Conservation (phyloP, 2,797 vertebrate species). For the Selene dorsalis region DNA sequence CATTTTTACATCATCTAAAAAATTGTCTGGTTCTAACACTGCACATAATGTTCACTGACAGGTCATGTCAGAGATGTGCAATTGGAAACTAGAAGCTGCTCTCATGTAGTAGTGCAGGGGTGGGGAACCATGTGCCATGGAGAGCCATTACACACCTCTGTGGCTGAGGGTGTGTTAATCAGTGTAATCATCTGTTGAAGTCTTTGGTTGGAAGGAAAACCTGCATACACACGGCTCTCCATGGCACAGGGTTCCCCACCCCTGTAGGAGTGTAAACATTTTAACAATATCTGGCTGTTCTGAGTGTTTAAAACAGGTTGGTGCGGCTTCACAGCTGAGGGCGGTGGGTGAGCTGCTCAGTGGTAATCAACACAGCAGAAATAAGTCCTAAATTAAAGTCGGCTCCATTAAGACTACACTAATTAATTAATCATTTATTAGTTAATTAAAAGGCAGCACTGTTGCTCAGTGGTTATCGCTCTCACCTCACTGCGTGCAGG, state of each 20-base stretch:
- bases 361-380: constrained; percentile 29
- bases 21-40: background rate
- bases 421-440: constrained; percentile 47
- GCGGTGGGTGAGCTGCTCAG: background rate
- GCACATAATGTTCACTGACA: background rate
- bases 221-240: too few relatives aligned
- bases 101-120: background rate
- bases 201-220: too few relatives aligned
- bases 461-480: background rate
- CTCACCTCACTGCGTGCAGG: background rate
- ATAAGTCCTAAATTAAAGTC: constrained; percentile 32
- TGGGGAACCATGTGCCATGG: too few relatives aligned
- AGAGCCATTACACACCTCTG: too few relatives aligned
- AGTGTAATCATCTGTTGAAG: too few relatives aligned
- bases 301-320: background rate
- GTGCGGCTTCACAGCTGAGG: background rate
- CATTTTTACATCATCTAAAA: background rate
- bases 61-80: background rate
- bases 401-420: constrained; percentile 18
- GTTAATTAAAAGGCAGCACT: constrained; percentile 46
- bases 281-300: background rate
- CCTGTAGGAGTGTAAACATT: too few relatives aligned
- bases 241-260: too few relatives aligned
- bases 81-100: background rate
- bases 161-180: too few relatives aligned